Evolutionary conservation across 2,113 vertebrate species (phyloP).

Genomic region (Apodemus speciosus): DNA sequence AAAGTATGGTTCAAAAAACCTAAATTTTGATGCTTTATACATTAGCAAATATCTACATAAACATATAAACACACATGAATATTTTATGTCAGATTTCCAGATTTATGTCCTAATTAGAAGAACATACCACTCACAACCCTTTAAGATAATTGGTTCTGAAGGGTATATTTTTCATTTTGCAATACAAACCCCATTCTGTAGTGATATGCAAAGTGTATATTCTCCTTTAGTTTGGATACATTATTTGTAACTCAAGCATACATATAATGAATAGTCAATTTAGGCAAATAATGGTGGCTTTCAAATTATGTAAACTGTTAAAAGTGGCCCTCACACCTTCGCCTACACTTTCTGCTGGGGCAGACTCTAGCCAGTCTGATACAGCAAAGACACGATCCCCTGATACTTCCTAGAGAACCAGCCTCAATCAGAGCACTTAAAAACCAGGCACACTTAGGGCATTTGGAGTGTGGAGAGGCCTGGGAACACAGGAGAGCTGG

Average conservation of each 20-base stretch:
- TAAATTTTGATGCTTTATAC: too few relatives aligned
- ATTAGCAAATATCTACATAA: not conserved
- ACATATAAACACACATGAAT: not conserved
- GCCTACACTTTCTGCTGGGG: too few relatives aligned
- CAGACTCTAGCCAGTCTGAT: too few relatives aligned
- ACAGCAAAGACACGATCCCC: too few relatives aligned
- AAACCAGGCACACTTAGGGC: too few relatives aligned
- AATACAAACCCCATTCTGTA: not conserved
- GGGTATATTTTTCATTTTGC: not conserved
- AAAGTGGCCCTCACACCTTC: not conserved
- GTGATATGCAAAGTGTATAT: not conserved
- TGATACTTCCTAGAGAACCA: too few relatives aligned
- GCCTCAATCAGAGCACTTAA: too few relatives aligned
- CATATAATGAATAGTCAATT: not conserved
- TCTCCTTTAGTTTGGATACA: constrained; percentile 12
- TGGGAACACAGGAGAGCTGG: too few relatives aligned
- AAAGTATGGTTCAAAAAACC: not conserved
- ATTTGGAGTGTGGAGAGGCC: too few relatives aligned
- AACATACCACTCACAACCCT: not conserved
- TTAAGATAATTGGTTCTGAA: not conserved
- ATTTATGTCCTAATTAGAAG: not conserved
- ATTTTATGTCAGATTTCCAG: rapidly evolving
- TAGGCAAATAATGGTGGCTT: not conserved
- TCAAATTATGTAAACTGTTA: not conserved
- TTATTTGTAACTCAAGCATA: not conserved